Evolutionary conservation across 1,140 invertebrate species (phyloP), one percentile per base, ranked within the genome.

Genomic region (Triops longicaudatus): DNA sequence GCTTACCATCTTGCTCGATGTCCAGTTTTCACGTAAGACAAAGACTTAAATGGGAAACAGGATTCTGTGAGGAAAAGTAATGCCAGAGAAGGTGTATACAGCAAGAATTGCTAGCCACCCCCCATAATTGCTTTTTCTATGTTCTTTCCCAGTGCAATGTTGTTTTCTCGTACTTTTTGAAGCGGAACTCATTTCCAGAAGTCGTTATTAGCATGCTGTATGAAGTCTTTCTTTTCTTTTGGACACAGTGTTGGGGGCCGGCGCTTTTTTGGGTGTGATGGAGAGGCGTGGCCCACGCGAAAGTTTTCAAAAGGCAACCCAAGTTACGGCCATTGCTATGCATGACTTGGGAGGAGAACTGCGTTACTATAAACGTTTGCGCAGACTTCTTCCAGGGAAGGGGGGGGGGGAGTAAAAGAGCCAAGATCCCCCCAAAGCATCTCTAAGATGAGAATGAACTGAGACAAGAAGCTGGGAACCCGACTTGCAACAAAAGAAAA

Each of bases 321-420:
- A 63, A 63, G 50, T 63, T 63, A 63, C 50, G 50, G 50, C 50
- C 50, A 63, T 63, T 63, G 50, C 50, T 63, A 63, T 63, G 50
- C 50, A 63, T 63, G 50, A 63, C 50, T 63, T 63, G 50, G 50
- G 50, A 63, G 50, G 50, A 63, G 50, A 63, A 63, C 50, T 63
- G 50, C 50, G 50, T 9, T 9, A 63, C 50, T 63, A 63, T 63
- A 63, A 63, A 63, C 50, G 50, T 22, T 63, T 17, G 17, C 31
- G 31, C 31, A 37, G 31, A 37, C 31, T 37, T 37, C n/a, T n/a
- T n/a, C n/a, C n/a, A n/a, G 43, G 17, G 43, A 44, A 44, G 43
- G 11, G 43, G 17, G 43, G 17, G 11, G 17, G 43, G 43, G 11
- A 44, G n/a, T n/a, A n/a, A n/a, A n/a, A n/a, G n/a, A n/a, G n/a